Conservation (phyloP, 2,113 vertebrate genomes). For the Hystrix brachyura region DNA sequence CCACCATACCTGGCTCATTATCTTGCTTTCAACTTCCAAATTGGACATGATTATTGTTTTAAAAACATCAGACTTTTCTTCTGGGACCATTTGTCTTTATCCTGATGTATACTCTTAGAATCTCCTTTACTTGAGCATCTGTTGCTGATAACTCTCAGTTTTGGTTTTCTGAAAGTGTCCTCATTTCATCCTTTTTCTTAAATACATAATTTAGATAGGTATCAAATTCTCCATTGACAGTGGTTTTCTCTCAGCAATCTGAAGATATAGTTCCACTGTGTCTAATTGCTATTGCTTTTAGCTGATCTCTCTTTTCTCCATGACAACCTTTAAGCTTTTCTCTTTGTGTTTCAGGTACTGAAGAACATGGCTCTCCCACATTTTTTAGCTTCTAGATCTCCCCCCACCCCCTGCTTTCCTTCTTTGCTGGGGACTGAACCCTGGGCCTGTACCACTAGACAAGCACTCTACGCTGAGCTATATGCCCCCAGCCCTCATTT, state of each 20-base stretch:
- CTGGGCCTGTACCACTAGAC: background rate
- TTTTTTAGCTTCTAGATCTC: background rate
- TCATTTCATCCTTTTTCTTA: conserved; percentile 45
- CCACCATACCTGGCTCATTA: background rate
- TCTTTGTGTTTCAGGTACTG: conserved; percentile 44
- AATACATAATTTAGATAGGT: conserved; percentile 24
- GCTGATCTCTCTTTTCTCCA: conserved; percentile 24
- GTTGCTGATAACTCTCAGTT: conserved; percentile 17
- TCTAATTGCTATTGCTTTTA: conserved; percentile 50
- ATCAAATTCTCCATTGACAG: conserved; percentile 24
- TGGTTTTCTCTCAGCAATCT: conserved; percentile 57
- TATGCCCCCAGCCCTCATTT: background rate
- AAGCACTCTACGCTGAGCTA: background rate
- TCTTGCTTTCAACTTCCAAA: conserved; percentile 53
- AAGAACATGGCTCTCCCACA: background rate
- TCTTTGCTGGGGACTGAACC: background rate
- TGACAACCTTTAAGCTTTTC: conserved; percentile 47
- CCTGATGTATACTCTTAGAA: conserved; percentile 16
- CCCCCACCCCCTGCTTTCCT: no score
- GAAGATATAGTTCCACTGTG: conserved; percentile 43
- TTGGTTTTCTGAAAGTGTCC: conserved; percentile 53
- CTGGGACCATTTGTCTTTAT: conserved; percentile 59
- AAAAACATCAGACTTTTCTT: conserved; percentile 46
- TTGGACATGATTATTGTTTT: conserved; percentile 47
- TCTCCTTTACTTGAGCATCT: background rate